A percentile compares a stretch with the other conserved stretches of the same genome.
These are phyloP conservation scores for Epinephelus lanceolatus DNA, from an alignment of 2,113 vertebrate species.

Conservation along the genomic window DNA sequence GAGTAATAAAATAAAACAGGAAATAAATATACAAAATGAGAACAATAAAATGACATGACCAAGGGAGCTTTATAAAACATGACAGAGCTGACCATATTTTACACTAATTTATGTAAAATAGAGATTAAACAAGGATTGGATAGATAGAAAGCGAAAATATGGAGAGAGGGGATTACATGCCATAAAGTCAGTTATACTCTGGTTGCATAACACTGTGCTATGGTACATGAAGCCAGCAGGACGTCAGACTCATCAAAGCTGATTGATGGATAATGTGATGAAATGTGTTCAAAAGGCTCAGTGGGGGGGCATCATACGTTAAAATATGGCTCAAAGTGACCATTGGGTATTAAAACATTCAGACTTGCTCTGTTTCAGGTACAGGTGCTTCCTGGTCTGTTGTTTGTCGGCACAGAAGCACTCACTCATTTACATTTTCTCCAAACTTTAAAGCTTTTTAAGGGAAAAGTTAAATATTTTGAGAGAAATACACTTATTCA, in stretches of 20 bases:
- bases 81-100: background rate
- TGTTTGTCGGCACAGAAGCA: background rate
- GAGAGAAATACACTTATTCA: background rate
- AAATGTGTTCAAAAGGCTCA: slow-evolving; percentile 6
- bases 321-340: background rate
- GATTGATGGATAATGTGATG: slow-evolving; percentile 41
- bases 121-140: background rate
- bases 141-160: slow-evolving; percentile 10
- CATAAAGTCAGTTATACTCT: slow-evolving; percentile 24
- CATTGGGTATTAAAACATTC: background rate
- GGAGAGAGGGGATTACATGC: slow-evolving; percentile 25
- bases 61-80: no score
- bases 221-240: slow-evolving; percentile 20
- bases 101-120: background rate
- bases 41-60: no score
- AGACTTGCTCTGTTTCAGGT: no score
- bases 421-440: background rate
- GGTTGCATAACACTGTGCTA: slow-evolving; percentile 32
- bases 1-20: no score
- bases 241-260: slow-evolving; percentile 14
- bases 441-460: background rate
- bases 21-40: no score
- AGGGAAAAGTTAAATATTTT: background rate
- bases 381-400: background rate
- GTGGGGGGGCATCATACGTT: background rate